Conservation (phyloP, 2,888 invertebrate species). For the Rhingia campestris region DNA sequence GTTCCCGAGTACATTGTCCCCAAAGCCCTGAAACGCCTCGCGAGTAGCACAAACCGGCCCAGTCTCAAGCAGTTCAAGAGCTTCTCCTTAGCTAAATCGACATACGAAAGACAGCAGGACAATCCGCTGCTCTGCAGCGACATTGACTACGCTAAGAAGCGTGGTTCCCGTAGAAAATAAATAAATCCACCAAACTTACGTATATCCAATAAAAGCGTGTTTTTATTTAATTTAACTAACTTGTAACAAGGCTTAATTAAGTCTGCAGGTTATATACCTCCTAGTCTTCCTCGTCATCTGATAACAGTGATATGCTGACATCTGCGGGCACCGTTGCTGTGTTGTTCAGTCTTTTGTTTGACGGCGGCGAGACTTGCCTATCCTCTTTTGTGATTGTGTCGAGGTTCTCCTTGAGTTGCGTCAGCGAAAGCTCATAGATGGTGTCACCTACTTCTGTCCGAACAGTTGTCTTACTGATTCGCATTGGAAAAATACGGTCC, state of each 20-base stretch:
- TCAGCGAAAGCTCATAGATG: slow-evolving; percentile 80
- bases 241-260: slow-evolving; percentile 16
- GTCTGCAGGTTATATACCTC: slow-evolving; percentile 69
- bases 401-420: slow-evolving; percentile 81
- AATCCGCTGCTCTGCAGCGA: slow-evolving; percentile 81
- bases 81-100: slow-evolving; percentile 78
- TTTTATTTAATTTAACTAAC: slow-evolving; percentile 47
- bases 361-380: not conserved
- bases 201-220: slow-evolving; percentile 41
- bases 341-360: slow-evolving; percentile 59
- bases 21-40: slow-evolving; percentile 87
- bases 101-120: slow-evolving; percentile 79
- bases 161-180: slow-evolving; percentile 74
- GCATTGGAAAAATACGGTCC: slow-evolving; percentile 76
- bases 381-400: slow-evolving; percentile 75
- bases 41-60: slow-evolving; percentile 82
- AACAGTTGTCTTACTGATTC: slow-evolving; percentile 81
- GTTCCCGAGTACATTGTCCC: slow-evolving; percentile 97
- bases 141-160: slow-evolving; percentile 80
- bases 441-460: slow-evolving; percentile 81
- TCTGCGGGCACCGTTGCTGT: slow-evolving; percentile 80
- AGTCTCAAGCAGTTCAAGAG: slow-evolving; percentile 48
- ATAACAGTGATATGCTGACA: slow-evolving; percentile 81
- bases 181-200: slow-evolving; percentile 12
- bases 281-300: slow-evolving; percentile 78